Evolutionary conservation across 1,140 invertebrate species (phyloP).

Genomic region (Ceratosolen solmsi): DNA sequence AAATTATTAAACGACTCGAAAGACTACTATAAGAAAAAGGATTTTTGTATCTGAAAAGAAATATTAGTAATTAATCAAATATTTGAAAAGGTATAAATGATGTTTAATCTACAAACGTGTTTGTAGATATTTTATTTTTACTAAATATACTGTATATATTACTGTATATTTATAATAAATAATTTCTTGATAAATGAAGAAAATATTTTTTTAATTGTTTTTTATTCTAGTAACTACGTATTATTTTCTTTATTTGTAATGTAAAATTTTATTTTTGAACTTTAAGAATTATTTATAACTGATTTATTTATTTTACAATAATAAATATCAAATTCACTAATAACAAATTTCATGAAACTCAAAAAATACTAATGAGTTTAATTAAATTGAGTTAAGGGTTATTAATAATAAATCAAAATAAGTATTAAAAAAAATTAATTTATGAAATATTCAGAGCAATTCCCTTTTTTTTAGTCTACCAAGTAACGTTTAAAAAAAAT

Average conservation of each 20-base stretch:
- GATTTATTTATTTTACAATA: slow-evolving; percentile 4
- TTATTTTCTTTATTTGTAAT: too few species aligned
- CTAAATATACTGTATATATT: neutral
- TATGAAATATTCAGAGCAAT: slow-evolving; percentile 45
- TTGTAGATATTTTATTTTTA: too few species aligned
- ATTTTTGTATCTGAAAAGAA: slow-evolving; percentile 17
- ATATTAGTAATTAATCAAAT: too few species aligned
- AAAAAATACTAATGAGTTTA: neutral
- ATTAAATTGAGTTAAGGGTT: slow-evolving; percentile 29
- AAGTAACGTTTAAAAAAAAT: slow-evolving; percentile 62
- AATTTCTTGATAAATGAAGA: neutral
- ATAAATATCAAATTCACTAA: too few species aligned
- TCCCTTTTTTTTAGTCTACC: slow-evolving; percentile 56
- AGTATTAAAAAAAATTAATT: neutral
- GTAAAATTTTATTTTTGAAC: too few species aligned
- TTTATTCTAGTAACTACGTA: too few species aligned
- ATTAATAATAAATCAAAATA: slow-evolving; percentile 28
- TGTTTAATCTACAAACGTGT: too few species aligned
- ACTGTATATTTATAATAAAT: neutral
- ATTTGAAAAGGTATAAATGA: too few species aligned
- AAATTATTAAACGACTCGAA: slow-evolving; percentile 51
- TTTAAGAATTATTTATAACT: slow-evolving; percentile 45
- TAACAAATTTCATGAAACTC: too few species aligned
- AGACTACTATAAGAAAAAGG: slow-evolving; percentile 50
- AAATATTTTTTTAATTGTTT: too few species aligned